Percentiles rank a stretch among this genome's conserved stretches.
These are phyloP conservation scores for Globia sparganii DNA, from an alignment of 2,888 invertebrate species.

Conservation along the genomic window DNA sequence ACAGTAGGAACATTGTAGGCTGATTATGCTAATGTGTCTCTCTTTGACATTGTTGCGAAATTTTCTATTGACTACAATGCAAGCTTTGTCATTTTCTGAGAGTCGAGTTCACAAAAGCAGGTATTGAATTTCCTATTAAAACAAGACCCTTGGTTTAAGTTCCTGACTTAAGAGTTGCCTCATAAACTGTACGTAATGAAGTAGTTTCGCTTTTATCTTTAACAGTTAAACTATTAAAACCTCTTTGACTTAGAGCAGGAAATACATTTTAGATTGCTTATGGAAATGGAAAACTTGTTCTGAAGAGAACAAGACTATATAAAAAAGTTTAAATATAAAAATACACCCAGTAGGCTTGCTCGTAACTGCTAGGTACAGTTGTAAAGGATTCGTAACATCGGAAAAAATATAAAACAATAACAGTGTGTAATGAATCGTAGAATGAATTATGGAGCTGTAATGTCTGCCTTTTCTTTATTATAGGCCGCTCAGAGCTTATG, in stretches of 20 bases:
- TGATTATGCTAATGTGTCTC: too few species aligned
- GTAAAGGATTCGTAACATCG: slow-evolving; percentile 36
- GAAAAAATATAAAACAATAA: slow-evolving; percentile 53
- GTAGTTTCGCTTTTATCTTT: slow-evolving; percentile 25
- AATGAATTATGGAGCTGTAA: slow-evolving; percentile 43
- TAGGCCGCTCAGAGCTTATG: not conserved
- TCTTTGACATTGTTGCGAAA: not conserved
- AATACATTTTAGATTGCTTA: not conserved
- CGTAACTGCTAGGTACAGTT: slow-evolving; percentile 28
- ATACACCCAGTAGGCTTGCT: slow-evolving; percentile 16
- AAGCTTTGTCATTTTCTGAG: not conserved
- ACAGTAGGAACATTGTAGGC: too few species aligned
- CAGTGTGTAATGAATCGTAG: slow-evolving; percentile 47
- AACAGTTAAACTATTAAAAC: not conserved
- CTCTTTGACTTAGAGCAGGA: not conserved
- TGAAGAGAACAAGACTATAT: not conserved
- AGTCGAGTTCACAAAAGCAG: slow-evolving; percentile 17
- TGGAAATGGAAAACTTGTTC: not conserved
- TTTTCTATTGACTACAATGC: not conserved
- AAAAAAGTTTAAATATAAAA: slow-evolving; percentile 12
- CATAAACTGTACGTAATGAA: slow-evolving; percentile 30
- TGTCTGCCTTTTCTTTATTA: slow-evolving; percentile 39
- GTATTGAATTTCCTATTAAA: slow-evolving; percentile 23
- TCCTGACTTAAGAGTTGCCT: not conserved
- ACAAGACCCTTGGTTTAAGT: slow-evolving; percentile 2